Evolutionary conservation across 2,888 invertebrate species (phyloP), one percentile per base, ranked within the genome.

Genomic region (Cerastis rubricosa): DNA sequence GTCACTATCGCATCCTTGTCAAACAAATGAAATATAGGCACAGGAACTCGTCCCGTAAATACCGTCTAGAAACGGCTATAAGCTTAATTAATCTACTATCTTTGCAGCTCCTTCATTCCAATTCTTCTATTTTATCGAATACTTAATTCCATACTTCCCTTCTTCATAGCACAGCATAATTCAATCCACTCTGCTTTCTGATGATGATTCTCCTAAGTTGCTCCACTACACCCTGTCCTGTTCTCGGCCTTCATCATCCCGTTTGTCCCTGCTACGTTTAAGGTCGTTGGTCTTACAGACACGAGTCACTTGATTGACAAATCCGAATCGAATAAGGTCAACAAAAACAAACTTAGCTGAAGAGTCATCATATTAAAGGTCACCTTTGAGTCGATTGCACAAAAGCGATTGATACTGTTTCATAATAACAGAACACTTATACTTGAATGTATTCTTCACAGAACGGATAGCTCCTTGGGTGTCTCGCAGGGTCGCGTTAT

Each of bases 361-460:
- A 9, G 12, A 57, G 19, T 40, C n/a, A 25, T 47, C 14, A 12
- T n/a, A 17, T 11, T 45, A 19, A 25, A 69, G 61, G 63, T 71
- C 47, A 47, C n/a, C 2, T 29, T 29, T 40, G 19, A 54, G 25
- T 40, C 40, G 19, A 29, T 72, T 71, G 17, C 22, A 40, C 3
- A 40, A 7, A 51, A 8, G 71, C 61, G 49, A 45, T 78, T 14
- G 51, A 54, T 29, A 71, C 29, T 79, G 51, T 79, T 59, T 57
- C 25, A 35, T 47, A 64, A n/a, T 61, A 29, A 63, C 9, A n/a
- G 19, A n/a, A 63, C 17, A 29, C 8, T 40, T 45, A 22, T 9
- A 70, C 17, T 78, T 49, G 1, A 40, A n/a, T 11, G 5, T 3
- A 29, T 43, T 80, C 40, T 12, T 72, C n/a, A 64, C 2, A 14